Percentiles rank a stretch among this genome's conserved stretches.
Conservation (phyloP, 64 coral and sea anemone species). For the Actinia equina region DNA sequence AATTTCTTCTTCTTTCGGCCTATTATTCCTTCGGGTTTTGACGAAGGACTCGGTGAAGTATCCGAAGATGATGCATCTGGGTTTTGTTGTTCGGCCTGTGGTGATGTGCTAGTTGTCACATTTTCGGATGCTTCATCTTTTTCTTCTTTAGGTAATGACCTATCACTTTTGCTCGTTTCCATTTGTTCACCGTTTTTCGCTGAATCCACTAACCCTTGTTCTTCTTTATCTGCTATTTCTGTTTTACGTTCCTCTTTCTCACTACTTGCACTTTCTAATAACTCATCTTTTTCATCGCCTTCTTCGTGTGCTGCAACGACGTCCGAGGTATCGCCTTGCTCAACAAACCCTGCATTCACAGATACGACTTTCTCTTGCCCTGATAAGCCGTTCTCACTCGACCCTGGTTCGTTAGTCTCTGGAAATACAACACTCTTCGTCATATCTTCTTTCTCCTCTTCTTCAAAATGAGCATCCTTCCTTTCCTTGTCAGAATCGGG, state of each 20-base stretch:
- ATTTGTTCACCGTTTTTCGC: neutral
- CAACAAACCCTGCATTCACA: neutral
- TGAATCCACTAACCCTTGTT: neutral
- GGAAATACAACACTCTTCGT: neutral
- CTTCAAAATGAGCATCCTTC: neutral
- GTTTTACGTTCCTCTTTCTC: neutral
- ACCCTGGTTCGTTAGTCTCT: neutral
- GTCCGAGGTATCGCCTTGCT: neutral
- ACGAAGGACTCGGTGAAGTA: neutral
- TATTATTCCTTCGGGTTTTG: neutral
- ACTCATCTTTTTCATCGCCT: neutral
- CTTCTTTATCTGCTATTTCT: neutral
- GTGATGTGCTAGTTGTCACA: neutral
- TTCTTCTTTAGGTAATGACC: neutral
- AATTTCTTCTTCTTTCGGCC: slow-evolving; percentile 26
- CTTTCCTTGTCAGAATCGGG: neutral
- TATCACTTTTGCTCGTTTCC: neutral
- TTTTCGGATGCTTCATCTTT: neutral
- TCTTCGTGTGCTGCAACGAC: neutral
- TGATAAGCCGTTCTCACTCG: neutral
- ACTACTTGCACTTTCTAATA: neutral
- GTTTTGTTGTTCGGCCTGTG: neutral
- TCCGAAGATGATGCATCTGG: neutral
- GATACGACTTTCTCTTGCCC: neutral
- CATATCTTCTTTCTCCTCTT: neutral